Conservation (phyloP, 2,888 invertebrate genomes). For the Athetis lepigone region DNA sequence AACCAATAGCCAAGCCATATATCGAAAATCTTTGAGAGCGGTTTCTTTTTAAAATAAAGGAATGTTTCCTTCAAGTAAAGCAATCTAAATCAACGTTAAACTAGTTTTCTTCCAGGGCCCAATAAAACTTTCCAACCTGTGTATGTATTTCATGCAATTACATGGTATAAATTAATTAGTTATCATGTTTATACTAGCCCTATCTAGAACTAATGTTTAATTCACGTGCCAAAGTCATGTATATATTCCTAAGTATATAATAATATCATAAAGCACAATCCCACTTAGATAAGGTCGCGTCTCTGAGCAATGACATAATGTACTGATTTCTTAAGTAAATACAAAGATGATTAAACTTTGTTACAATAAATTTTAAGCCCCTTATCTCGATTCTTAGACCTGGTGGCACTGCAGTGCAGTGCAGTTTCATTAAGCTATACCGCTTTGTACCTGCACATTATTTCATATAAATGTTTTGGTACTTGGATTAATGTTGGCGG, state of each 20-base stretch:
- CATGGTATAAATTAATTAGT: slow-evolving; percentile 24
- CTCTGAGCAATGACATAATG: slow-evolving; percentile 44
- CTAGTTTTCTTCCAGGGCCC: no score
- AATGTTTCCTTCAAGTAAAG: no score
- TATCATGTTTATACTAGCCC: slow-evolving; percentile 15
- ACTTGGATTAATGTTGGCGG: slow-evolving; percentile 20
- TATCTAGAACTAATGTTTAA: slow-evolving; percentile 33
- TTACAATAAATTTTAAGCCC: slow-evolving; percentile 11
- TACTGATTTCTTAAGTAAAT: slow-evolving; percentile 38
- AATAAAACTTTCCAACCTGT: no score
- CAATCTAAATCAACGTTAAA: no score
- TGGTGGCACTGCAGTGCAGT: slow-evolving; percentile 53
- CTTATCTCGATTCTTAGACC: slow-evolving; percentile 50
- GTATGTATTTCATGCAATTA: slow-evolving; percentile 23
- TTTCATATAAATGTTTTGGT: slow-evolving; percentile 14
- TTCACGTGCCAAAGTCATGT: slow-evolving; percentile 40
- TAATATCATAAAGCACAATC: slow-evolving; percentile 25
- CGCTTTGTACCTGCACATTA: slow-evolving; percentile 10
- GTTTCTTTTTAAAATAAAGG: no score
- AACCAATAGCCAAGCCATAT: no score
- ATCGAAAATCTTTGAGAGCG: no score
- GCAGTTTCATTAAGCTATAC: slow-evolving; percentile 36
- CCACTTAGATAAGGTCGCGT: slow-evolving; percentile 32
- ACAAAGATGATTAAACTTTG: slow-evolving; percentile 9
- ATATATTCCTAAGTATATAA: slow-evolving; percentile 3